phyloP scores from a whole-genome alignment of 2,797 vertebrate species.

The Schizopygopsis malacanthus region DNA sequence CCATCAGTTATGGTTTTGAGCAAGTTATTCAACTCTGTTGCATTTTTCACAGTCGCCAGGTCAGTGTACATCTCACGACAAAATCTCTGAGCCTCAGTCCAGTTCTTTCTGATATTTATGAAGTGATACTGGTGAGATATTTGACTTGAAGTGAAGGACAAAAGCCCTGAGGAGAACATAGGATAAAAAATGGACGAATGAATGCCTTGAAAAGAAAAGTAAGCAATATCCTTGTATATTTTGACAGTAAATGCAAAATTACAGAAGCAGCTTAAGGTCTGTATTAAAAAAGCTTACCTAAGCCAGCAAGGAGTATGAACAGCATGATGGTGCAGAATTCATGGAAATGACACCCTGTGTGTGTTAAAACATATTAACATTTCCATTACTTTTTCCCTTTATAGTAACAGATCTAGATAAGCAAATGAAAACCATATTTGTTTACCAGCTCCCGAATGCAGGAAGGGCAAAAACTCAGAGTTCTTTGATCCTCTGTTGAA shows the following conservation, averaged over 20 bases:
- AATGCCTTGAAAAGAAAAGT: constrained; percentile 10
- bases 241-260: neutral
- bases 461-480: neutral
- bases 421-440: neutral
- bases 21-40: constrained; percentile 60
- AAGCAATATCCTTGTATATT: neutral
- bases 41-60: constrained; percentile 69
- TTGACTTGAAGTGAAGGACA: constrained; percentile 41
- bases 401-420: neutral
- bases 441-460: too few species aligned
- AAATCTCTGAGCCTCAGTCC: constrained; percentile 65
- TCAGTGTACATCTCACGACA: constrained; percentile 68
- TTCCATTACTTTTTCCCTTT: neutral
- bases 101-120: constrained; percentile 52
- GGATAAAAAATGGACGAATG: neutral
- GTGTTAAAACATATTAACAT: neutral
- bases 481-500: neutral
- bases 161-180: constrained; percentile 62
- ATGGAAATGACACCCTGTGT: neutral
- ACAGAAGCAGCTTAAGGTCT: neutral
- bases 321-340: too few species aligned
- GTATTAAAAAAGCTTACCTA: neutral
- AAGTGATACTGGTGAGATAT: constrained; percentile 64
- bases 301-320: neutral
- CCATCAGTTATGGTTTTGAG: constrained; percentile 3